These are phyloP conservation scores for Epinotia bilunana DNA, from an alignment of 2,888 invertebrate genomes.

Conservation along the genomic window DNA sequence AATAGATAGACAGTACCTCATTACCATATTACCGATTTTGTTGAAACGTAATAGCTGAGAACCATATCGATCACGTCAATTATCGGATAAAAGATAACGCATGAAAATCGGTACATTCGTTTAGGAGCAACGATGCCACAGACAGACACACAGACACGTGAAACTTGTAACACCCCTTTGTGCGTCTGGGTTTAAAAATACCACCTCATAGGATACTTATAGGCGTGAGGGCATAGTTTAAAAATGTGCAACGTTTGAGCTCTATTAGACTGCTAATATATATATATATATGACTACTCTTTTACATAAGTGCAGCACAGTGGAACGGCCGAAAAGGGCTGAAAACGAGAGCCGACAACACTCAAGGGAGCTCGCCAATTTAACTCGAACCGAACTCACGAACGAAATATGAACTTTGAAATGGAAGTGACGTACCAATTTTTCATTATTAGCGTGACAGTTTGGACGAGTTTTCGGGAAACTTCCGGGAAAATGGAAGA, in stretches of 20 bases:
- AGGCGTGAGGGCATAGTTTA: not conserved
- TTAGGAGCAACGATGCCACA: too few relatives aligned
- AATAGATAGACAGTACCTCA: too few relatives aligned
- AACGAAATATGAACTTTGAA: constrained; percentile 42
- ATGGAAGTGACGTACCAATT: constrained; percentile 21
- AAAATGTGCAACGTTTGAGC: not conserved
- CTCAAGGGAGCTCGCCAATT: constrained; percentile 35
- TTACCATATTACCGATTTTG: too few relatives aligned
- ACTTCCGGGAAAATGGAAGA: constrained; percentile 1
- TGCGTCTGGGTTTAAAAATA: not conserved
- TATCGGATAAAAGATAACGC: too few relatives aligned
- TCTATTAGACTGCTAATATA: not conserved
- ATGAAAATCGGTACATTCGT: too few relatives aligned
- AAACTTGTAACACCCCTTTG: too few relatives aligned
- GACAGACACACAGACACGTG: too few relatives aligned
- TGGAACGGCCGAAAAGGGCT: constrained; percentile 43
- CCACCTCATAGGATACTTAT: not conserved
- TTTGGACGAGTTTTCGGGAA: constrained; percentile 30
- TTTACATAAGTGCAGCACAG: constrained; percentile 39
- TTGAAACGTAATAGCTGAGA: too few relatives aligned
- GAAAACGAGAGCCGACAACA: constrained; percentile 35
- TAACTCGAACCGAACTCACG: constrained; percentile 37
- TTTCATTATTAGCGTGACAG: constrained; percentile 37
- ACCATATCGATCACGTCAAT: too few relatives aligned
- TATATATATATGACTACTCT: not conserved